Evolutionary conservation across 2,888 invertebrate species (phyloP).

Genomic region (Hypercompe scribonia): DNA sequence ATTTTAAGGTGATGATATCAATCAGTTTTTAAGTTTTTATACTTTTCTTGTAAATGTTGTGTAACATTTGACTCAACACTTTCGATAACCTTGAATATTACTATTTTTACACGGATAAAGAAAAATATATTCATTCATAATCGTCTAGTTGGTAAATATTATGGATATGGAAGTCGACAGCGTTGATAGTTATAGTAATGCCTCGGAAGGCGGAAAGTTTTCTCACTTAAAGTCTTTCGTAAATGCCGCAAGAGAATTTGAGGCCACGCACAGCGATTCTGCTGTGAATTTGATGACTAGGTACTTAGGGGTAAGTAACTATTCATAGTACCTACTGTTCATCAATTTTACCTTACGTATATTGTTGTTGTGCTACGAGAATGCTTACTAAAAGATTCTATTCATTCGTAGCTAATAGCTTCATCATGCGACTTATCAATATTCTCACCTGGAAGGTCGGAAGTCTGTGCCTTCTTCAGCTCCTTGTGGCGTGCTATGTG

Average conservation of each 20-base stretch:
- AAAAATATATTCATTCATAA: constrained; percentile 2
- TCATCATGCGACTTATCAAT: constrained; percentile 88
- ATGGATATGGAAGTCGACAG: constrained; percentile 78
- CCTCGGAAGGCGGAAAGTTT: constrained; percentile 75
- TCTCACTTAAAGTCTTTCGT: constrained; percentile 85
- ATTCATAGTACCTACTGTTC: neutral
- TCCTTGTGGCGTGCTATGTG: constrained; percentile 89
- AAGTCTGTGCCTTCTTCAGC: constrained; percentile 89
- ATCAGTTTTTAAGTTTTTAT: constrained; percentile 40
- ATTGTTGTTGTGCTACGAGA: neutral
- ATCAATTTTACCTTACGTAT: neutral
- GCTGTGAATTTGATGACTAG: constrained; percentile 84
- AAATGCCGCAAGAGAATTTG: constrained; percentile 82
- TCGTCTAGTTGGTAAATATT: constrained; percentile 17
- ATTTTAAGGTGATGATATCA: constrained; percentile 56
- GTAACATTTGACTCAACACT: constrained; percentile 17
- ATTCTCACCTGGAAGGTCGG: constrained; percentile 89
- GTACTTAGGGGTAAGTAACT: constrained; percentile 78
- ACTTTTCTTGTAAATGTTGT: constrained; percentile 29
- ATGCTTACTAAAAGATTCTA: neutral
- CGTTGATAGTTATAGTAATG: constrained; percentile 66
- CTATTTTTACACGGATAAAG: neutral
- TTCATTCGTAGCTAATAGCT: constrained; percentile 86
- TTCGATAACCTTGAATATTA: neutral
- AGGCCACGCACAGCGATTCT: constrained; percentile 83